A percentile compares a stretch with the other conserved stretches of the same genome.
Evolutionary conservation across 30 jellyfish, hydroid and myxozoan genomes (phyloP).

Genomic region (Catostylus mosaicus): DNA sequence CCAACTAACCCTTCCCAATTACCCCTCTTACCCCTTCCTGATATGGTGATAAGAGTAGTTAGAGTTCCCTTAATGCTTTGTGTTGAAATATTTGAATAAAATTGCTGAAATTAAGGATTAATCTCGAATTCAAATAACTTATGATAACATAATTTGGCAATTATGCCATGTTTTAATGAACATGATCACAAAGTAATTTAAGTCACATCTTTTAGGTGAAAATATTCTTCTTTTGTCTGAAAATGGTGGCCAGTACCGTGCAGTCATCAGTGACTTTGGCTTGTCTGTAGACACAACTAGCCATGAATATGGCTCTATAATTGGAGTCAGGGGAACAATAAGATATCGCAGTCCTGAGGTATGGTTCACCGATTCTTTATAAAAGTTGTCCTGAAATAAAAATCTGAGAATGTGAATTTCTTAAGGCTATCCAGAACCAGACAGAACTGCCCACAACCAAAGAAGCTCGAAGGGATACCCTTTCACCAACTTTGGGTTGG

Average conservation of each 20-base stretch:
- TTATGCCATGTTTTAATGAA: not conserved
- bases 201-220: conserved; percentile 17
- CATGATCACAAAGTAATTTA: not conserved
- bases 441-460: not conserved
- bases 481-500: not conserved
- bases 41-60: not conserved
- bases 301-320: not conserved
- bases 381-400: not conserved
- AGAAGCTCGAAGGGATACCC: not conserved
- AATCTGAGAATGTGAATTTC: not conserved
- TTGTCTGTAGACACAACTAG: conserved; percentile 8
- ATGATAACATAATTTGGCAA: not conserved
- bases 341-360: conserved; percentile 65
- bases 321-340: conserved; percentile 38
- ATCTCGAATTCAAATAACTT: not conserved
- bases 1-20: not conserved
- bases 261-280: conserved; percentile 59
- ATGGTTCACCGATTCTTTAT: not conserved
- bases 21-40: not conserved
- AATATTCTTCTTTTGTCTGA: conserved; percentile 29
- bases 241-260: conserved; percentile 25
- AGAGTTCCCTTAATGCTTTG: not conserved
- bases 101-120: not conserved
- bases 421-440: not conserved
- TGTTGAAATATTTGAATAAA: not conserved